Evolutionary conservation across 2,888 invertebrate genomes (phyloP).

Genomic region (Nysson spinosus): DNA sequence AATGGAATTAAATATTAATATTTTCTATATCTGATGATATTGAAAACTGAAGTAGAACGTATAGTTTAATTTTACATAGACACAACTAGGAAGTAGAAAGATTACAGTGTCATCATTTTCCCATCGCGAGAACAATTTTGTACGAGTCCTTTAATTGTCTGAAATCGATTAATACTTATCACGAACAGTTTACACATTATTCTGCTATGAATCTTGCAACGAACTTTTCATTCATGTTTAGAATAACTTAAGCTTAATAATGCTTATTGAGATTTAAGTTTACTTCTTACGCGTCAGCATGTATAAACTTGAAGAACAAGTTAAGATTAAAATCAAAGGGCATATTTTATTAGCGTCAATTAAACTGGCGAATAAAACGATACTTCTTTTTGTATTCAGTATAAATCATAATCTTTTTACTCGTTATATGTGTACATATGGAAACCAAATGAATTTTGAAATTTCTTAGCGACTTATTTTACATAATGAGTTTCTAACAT

Average conservation of each 20-base stretch:
- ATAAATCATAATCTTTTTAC: too few relatives aligned
- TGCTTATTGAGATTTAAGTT: too few relatives aligned
- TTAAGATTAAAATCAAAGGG: background rate
- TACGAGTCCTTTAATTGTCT: background rate
- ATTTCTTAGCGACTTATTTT: too few relatives aligned
- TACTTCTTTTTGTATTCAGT: too few relatives aligned
- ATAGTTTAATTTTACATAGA: background rate
- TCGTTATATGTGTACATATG: background rate
- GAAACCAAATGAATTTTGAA: background rate
- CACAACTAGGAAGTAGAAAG: background rate
- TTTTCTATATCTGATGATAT: constrained; percentile 2
- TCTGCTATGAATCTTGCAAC: too few relatives aligned
- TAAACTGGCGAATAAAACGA: background rate
- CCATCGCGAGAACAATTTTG: too few relatives aligned
- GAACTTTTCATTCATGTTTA: too few relatives aligned
- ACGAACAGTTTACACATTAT: too few relatives aligned
- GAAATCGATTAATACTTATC: constrained; percentile 5
- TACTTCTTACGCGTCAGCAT: background rate
- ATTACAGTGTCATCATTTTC: constrained; percentile 2
- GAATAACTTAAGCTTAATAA: too few relatives aligned
- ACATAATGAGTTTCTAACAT: too few relatives aligned
- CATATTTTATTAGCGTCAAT: background rate
- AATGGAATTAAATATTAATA: background rate
- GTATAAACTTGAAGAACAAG: background rate
- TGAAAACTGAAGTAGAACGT: background rate